Percentiles rank a stretch among this genome's conserved stretches.
These are phyloP conservation scores for Parotocinclus haroldoi DNA, from an alignment of 2,797 vertebrate genomes.

Conservation along the genomic window DNA sequence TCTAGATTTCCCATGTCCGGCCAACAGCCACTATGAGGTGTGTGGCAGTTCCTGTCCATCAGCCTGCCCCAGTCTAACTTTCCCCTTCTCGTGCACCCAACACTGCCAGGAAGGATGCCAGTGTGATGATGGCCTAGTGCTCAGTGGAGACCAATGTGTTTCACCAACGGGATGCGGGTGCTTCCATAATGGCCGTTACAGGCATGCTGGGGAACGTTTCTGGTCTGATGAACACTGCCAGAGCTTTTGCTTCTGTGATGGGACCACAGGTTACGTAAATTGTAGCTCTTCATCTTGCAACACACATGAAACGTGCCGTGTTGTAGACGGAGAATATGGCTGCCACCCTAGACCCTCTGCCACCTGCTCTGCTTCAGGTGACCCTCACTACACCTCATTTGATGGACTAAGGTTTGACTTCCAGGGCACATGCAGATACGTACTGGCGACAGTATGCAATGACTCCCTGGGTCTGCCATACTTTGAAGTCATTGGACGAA, in stretches of 20 bases:
- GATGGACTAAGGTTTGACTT: too few relatives aligned
- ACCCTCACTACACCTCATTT: not conserved
- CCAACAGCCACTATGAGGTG: constrained; percentile 62
- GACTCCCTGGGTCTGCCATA: not conserved
- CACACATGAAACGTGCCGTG: too few relatives aligned
- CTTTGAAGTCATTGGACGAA: not conserved
- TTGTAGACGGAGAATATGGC: too few relatives aligned
- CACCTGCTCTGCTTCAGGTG: not conserved
- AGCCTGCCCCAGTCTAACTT: too few relatives aligned
- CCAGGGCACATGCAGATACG: too few relatives aligned
- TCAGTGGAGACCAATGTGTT: too few relatives aligned
- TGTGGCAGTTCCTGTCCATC: constrained; percentile 62
- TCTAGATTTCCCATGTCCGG: constrained; percentile 56
- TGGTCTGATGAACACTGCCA: not conserved
- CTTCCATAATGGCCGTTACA: not conserved
- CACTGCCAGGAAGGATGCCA: too few relatives aligned
- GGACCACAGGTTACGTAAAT: too few relatives aligned
- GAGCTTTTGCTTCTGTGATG: not conserved
- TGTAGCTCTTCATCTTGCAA: too few relatives aligned
- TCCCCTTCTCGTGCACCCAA: too few relatives aligned
- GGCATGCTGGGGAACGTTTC: not conserved
- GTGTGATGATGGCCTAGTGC: too few relatives aligned
- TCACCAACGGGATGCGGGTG: not conserved
- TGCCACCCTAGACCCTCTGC: not conserved
- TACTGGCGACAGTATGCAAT: not conserved